Percentiles rank a stretch among this genome's conserved stretches.
phyloP scores from a whole-genome alignment of 2,113 vertebrate genomes.

The Sakesphorus luctuosus region DNA sequence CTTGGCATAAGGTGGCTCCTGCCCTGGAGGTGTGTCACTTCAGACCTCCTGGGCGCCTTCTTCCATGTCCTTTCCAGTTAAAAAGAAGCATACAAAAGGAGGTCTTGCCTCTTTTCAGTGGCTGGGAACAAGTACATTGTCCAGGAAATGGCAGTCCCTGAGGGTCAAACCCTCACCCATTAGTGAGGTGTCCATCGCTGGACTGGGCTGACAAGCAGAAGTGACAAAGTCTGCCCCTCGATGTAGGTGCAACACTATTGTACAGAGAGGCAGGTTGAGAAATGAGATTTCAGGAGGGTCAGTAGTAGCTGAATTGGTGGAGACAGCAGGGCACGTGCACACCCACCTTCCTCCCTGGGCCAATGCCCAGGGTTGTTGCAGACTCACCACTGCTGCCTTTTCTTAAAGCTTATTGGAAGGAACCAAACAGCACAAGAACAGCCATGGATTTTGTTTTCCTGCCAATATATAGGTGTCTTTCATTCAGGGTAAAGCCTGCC shows the following conservation, averaged over 20 bases:
- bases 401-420: background rate
- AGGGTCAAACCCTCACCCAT: background rate
- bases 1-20: background rate
- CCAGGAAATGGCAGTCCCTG: background rate
- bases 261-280: background rate
- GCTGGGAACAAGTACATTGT: background rate
- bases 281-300: background rate
- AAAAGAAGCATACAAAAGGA: background rate
- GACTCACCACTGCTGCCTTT: background rate
- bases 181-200: background rate
- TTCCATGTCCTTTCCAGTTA: background rate
- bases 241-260: background rate
- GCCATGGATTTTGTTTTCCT: background rate
- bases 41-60: background rate
- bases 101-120: background rate
- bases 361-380: background rate
- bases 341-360: background rate
- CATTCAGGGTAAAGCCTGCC: background rate
- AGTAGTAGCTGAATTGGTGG: background rate
- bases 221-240: background rate
- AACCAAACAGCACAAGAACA: background rate
- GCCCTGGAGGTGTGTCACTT: background rate
- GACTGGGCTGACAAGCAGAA: background rate
- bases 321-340: background rate
- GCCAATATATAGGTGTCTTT: background rate